These are phyloP conservation scores for Melopsittacus undulatus DNA, from an alignment of 2,797 vertebrate species.

Conservation along the genomic window DNA sequence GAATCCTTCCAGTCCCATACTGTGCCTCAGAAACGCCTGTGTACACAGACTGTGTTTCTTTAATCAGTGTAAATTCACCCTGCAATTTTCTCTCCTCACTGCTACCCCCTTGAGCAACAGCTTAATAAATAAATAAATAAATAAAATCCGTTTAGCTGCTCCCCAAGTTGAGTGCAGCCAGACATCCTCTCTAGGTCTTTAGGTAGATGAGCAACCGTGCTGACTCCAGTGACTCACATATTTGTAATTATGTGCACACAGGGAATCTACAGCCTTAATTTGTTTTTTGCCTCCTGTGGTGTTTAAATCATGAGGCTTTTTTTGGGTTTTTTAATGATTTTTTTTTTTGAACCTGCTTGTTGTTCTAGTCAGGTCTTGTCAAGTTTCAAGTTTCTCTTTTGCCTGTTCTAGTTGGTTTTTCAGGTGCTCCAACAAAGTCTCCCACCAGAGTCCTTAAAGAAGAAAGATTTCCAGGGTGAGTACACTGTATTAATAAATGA, in stretches of 20 bases:
- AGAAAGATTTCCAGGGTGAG: slow-evolving; percentile 75
- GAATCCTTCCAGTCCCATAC: slow-evolving; percentile 57
- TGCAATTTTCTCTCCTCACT: slow-evolving; percentile 54
- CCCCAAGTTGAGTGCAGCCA: slow-evolving; percentile 11
- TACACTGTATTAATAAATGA: slow-evolving; percentile 79
- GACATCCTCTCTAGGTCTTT: slow-evolving; percentile 56
- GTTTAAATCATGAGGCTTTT: slow-evolving; percentile 66
- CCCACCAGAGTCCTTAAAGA: slow-evolving; percentile 78
- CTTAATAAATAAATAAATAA: slow-evolving; percentile 49
- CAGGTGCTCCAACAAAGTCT: slow-evolving; percentile 72
- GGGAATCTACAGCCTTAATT: slow-evolving; percentile 70
- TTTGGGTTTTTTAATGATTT: not conserved
- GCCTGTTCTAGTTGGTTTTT: slow-evolving; percentile 63
- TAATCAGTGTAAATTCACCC: slow-evolving; percentile 62
- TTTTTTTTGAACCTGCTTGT: slow-evolving; percentile 60
- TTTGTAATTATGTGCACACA: slow-evolving; percentile 68
- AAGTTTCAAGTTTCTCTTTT: slow-evolving; percentile 70
- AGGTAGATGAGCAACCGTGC: slow-evolving; percentile 59
- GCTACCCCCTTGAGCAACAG: slow-evolving; percentile 30
- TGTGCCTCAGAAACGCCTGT: slow-evolving; percentile 14
- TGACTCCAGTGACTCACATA: slow-evolving; percentile 61
- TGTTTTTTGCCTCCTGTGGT: slow-evolving; percentile 73
- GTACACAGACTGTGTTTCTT: slow-evolving; percentile 12
- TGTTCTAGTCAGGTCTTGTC: slow-evolving; percentile 48
- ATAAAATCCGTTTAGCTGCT: not conserved